A percentile compares a stretch with the other conserved stretches of the same genome.
These are phyloP conservation scores for Anolis sagrei DNA, from an alignment of 2,113 vertebrate genomes.

Conservation along the genomic window DNA sequence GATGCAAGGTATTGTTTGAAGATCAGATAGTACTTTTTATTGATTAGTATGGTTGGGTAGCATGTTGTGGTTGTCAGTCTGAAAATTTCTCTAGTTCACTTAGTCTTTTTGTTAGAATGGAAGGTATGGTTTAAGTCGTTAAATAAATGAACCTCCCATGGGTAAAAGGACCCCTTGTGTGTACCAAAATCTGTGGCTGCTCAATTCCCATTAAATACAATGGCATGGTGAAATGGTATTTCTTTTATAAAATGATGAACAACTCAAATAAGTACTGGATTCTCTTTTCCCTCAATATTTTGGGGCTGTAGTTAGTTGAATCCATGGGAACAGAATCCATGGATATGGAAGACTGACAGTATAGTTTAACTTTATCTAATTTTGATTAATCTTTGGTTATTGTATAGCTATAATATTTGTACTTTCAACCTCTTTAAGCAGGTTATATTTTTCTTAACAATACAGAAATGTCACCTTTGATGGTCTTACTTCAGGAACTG, in stretches of 20 bases:
- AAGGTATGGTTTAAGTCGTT: slow-evolving; percentile 13
- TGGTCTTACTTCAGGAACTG: slow-evolving; percentile 77
- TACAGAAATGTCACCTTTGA: slow-evolving; percentile 73
- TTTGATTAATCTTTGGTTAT: neutral
- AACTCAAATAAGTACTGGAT: too few species aligned
- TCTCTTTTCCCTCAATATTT: too few species aligned
- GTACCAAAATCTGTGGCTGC: too few species aligned
- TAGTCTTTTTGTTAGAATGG: neutral
- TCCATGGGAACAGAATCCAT: too few species aligned
- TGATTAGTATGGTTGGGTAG: neutral
- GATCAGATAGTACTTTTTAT: neutral
- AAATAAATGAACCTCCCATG: neutral
- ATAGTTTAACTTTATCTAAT: neutral
- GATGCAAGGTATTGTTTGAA: slow-evolving; percentile 79
- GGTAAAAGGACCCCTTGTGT: too few species aligned
- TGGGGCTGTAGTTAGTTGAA: too few species aligned
- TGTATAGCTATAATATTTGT: accelerated
- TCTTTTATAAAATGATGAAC: too few species aligned
- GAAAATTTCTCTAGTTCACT: neutral
- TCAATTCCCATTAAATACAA: too few species aligned
- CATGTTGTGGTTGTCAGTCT: neutral
- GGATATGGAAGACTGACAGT: too few species aligned
- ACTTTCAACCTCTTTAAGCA: slow-evolving; percentile 9
- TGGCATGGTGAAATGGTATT: too few species aligned
- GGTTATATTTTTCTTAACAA: slow-evolving; percentile 40